These are phyloP conservation scores for Apodemia mormo DNA, from an alignment of 2,888 invertebrate species.

Conservation along the genomic window DNA sequence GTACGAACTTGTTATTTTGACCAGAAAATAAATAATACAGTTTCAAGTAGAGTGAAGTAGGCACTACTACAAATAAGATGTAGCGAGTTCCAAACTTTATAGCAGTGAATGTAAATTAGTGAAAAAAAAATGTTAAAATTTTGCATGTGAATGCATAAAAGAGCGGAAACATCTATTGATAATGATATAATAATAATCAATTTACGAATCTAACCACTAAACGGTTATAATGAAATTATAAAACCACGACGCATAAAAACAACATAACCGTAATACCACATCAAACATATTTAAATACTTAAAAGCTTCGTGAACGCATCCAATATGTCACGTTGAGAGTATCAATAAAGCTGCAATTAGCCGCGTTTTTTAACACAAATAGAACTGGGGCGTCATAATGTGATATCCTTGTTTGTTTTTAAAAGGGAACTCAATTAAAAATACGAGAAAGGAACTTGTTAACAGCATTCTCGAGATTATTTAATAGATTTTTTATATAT, in stretches of 20 bases:
- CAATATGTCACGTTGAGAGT: slow-evolving; percentile 57
- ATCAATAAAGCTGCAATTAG: slow-evolving; percentile 58
- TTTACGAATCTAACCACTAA: not conserved
- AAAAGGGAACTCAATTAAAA: slow-evolving; percentile 44
- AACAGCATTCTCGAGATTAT: slow-evolving; percentile 31
- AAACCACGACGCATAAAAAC: slow-evolving; percentile 16
- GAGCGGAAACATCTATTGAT: no score
- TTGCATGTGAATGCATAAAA: no score
- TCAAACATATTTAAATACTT: slow-evolving; percentile 45
- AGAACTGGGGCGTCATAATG: slow-evolving; percentile 49
- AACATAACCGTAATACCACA: slow-evolving; percentile 42
- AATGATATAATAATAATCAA: no score
- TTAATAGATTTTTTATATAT: slow-evolving; percentile 26
- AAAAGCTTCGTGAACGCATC: slow-evolving; percentile 46
- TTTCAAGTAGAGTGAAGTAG: no score
- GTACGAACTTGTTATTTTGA: no score
- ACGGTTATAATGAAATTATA: not conserved
- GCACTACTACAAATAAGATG: no score
- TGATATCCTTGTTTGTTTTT: slow-evolving; percentile 51
- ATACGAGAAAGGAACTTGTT: slow-evolving; percentile 42
- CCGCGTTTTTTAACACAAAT: slow-evolving; percentile 43
- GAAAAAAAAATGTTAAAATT: no score
- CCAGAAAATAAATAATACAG: no score
- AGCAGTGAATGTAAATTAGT: no score
- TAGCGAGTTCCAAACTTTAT: no score